Base-by-base conservation (phyloP, 2,888 invertebrate genomes). In the Drosophila paracracens region DNA sequence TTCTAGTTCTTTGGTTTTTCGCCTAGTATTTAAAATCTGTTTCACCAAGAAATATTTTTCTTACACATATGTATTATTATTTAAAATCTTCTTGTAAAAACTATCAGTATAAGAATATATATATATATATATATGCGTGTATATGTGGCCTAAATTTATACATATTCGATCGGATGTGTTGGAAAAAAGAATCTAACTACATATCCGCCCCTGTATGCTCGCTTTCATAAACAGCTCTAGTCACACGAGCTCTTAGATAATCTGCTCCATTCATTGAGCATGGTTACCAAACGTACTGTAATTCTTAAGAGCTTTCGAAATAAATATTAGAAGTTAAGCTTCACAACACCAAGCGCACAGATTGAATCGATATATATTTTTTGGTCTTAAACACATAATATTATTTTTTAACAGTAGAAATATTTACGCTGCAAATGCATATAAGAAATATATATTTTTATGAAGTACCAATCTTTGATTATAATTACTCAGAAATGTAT, bases 401-500 rank as follows among this genome's bases (percentile, higher is more conserved):
- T 10, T 40, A 10, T 40, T 40, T 10, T 10, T 4, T n/a, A n/a
- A 10, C 4, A n/a, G 4, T n/a, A 40, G 2, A 40, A n/a, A 40
- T 40, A 40, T 10, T 13, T 46, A 46, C n/a, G n/a, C 25, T 21
- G 25, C 46, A 7, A 21, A 13, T 46, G 21, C 13, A 46, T 25
- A 46, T 13, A n/a, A 46, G 46, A 13, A 13, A 13, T 25, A 13
- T 46, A 4, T 33, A 43, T 27, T 31, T 6, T 1, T 13, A 11
- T 27, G 27, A 50, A 35, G 36, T 51, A 59, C 50, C 18, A 4
- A 40, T 40, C n/a, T 25, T 25, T 3, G 13, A 25, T 21, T 46
- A 46, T 21, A 46, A 46, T 38, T 70, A 60, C 74, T 70, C 59
- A 59, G 3, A 48, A 38, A n/a, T 38, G 48, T n/a, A 43, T 38